Base-by-base conservation (phyloP, 2,888 invertebrate genomes). In the Ptychoptera albimana region DNA sequence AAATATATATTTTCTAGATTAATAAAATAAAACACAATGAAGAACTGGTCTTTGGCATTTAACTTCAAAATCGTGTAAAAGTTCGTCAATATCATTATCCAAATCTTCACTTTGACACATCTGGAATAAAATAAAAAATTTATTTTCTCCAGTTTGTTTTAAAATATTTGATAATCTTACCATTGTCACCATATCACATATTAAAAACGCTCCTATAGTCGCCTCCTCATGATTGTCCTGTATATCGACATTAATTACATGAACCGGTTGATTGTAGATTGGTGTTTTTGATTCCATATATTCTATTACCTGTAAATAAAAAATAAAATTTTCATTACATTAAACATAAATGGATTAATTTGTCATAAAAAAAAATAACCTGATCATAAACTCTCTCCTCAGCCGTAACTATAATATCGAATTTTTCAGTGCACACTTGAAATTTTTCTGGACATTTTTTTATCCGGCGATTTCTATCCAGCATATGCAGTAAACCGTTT, bases 221-320 rank as follows among this genome's bases (percentile, higher is more conserved):
- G 98, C 98, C 66, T 99, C 98, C 64, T 99, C 98, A 52, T 97
- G 93, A 68, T 98, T 99, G 69, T 99, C 98, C 63, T 92, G 93
- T 55, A 99, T 94, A 61, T 99, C 98, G 53, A 99, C 82, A 64
- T 99, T 99, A 45, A 99, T 83, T 37, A 99, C 79, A 70, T 99
- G 98, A 2, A 89, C 93, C 7, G 91, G 85, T 44, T 87, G 82
- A 64, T 86, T 87, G 53, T 81, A 76, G 42, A 79, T 74, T 1
- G 84, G 81, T 44, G 82, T 77, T 57, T 83, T 73, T 30, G 74
- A 79, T 52, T 91, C 87, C 75, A 91, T 81, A 76, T 84, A 89
- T 66, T 94, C 92, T 44, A 93, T 74, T 14, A 97, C 92, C 74
- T 94, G 62, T 89, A 94, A 1, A 94, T n/a, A n/a, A 12, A 36